Evolutionary conservation across 2,888 invertebrate species (phyloP), one percentile per base, ranked within the genome.

Genomic region (Ceramica pisi): DNA sequence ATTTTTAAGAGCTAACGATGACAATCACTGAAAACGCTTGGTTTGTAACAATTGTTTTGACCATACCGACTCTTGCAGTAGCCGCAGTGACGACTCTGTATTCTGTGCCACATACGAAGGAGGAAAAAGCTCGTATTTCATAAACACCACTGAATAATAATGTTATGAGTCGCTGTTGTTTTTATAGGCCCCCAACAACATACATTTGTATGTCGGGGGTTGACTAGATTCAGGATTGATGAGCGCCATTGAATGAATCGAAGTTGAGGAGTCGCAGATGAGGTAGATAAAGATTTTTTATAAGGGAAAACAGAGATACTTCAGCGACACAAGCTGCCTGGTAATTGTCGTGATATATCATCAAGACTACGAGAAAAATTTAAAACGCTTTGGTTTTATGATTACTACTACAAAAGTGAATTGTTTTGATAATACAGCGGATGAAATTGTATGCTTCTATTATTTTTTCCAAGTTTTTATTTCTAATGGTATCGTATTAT

Each of bases 81-180:
- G 38, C 38, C 14, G 6, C 10, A 19, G 12, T 12, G 7, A 12
- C 38, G 38, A 14, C 21, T 21, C 12, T n/a, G 12, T 38, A 14
- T 8, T 38, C 56, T 38, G 38, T 57, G 10, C 21, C 8, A 19
- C n/a, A 4, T 10, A 21, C 41, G 38, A 38, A n/a, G 19, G 55
- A 61, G 50, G 51, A 64, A 55, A 63, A 65, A 31, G 50, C 23
- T 50, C 75, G 14, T 38, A 68, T 66, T 65, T 74, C 56, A 48
- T 69, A 63, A 69, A 80, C 80, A 51, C 59, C 44, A 53, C 48
- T 56, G 60, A 67, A 73, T 55, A 56, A 55, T 60, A 77, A 72
- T 55, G 59, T 55, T 51, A 61, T 19, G 41, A n/a, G 41, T 51
- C 7, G 19, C 23, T 64, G 31, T 38, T 62, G 21, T 46, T 44